These are phyloP conservation scores for Melieria picta DNA, from an alignment of 2,888 invertebrate genomes.

Conservation along the genomic window DNA sequence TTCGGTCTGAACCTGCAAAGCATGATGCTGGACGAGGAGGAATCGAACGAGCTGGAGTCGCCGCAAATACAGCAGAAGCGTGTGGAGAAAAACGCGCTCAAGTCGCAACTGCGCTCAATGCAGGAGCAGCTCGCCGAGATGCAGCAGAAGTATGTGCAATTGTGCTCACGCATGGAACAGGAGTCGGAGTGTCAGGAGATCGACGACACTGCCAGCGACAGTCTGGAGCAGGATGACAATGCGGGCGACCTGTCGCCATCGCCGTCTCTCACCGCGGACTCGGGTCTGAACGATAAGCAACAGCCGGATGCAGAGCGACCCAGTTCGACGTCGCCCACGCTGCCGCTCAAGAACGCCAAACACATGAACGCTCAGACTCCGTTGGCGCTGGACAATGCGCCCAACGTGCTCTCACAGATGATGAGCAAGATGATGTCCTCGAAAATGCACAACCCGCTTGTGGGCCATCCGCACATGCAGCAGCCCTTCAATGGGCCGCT, in stretches of 20 bases:
- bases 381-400: constrained; percentile 58
- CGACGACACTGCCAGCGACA: constrained; percentile 78
- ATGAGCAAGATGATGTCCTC: constrained; percentile 75
- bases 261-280: constrained; percentile 50
- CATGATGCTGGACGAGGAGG: constrained; percentile 77
- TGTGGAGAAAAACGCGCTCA: constrained; percentile 86
- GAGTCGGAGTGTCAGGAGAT: constrained; percentile 80
- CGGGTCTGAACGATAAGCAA: constrained; percentile 49
- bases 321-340: constrained; percentile 51
- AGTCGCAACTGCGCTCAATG: constrained; percentile 86
- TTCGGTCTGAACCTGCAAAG: constrained; percentile 70
- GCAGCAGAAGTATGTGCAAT: constrained; percentile 89
- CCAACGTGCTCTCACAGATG: constrained; percentile 72
- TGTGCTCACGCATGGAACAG: constrained; percentile 86
- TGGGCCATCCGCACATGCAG: constrained; percentile 69
- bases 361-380: constrained; percentile 37
- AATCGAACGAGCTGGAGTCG: constrained; percentile 79
- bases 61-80: constrained; percentile 85
- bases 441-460: constrained; percentile 70
- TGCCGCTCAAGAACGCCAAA: constrained; percentile 46
- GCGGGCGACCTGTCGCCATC: constrained; percentile 54
- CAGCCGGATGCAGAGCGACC: constrained; percentile 52
- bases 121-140: constrained; percentile 90
- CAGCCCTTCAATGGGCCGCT: constrained; percentile 71
- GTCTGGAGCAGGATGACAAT: constrained; percentile 69